Evolutionary conservation across 2,113 vertebrate species (phyloP).

Genomic region (Pseudolaguvia tuberculata): DNA sequence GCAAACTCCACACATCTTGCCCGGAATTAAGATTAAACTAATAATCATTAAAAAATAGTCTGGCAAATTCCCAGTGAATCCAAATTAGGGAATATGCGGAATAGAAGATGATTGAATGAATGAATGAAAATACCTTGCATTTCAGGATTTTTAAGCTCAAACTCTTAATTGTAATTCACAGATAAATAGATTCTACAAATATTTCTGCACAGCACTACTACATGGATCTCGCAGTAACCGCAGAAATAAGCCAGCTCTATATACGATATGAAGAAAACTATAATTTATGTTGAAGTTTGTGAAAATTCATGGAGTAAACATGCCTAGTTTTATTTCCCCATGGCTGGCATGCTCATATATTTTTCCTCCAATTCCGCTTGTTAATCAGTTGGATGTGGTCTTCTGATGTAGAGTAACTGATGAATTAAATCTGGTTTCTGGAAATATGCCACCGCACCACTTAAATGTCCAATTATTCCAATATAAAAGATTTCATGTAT

Average conservation of each 20-base stretch:
- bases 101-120: too few relatives aligned
- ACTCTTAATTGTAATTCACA: neutral
- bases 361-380: neutral
- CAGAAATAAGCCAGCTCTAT: neutral
- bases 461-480: too few relatives aligned
- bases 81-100: too few relatives aligned
- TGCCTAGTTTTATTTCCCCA: neutral
- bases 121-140: neutral
- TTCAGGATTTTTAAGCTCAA: neutral
- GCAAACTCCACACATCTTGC: too few relatives aligned
- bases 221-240: neutral
- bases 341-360: neutral
- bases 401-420: neutral
- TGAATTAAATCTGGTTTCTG: neutral
- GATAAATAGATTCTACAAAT: neutral
- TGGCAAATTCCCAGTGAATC: too few relatives aligned
- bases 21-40: too few relatives aligned
- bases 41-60: too few relatives aligned
- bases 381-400: constrained; percentile 13
- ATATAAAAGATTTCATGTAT: too few relatives aligned
- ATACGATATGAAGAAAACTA: neutral
- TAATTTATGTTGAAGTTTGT: neutral
- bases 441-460: neutral
- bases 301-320: neutral
- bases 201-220: neutral